Evolutionary conservation across 1,140 invertebrate species (phyloP).

Genomic region (Melanaphis sacchari): DNA sequence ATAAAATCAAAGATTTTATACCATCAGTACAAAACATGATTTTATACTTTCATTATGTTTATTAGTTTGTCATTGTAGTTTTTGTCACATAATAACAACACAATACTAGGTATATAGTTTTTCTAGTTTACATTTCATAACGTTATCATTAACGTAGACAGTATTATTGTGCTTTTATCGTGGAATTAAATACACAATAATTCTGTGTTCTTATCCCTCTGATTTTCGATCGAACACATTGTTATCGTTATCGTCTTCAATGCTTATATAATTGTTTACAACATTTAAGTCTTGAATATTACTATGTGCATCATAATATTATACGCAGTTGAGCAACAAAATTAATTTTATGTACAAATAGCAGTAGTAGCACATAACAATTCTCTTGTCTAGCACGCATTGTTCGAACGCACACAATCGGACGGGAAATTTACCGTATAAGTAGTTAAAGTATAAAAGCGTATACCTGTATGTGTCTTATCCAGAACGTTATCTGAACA

Average conservation of each 20-base stretch:
- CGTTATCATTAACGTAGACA: neutral
- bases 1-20: too few relatives aligned
- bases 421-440: neutral
- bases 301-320: neutral
- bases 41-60: neutral
- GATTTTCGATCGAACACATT: neutral
- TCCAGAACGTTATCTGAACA: neutral
- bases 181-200: neutral
- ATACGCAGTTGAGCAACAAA: neutral
- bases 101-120: too few relatives aligned
- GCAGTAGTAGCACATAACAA: neutral
- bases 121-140: too few relatives aligned
- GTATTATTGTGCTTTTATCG: neutral
- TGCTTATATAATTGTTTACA: neutral
- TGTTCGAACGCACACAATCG: neutral
- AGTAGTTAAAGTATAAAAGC: neutral
- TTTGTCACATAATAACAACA: too few relatives aligned
- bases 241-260: neutral
- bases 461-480: neutral
- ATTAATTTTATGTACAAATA: neutral
- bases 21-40: neutral
- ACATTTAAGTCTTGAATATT: neutral
- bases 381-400: neutral
- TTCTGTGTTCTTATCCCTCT: neutral
- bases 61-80: too few relatives aligned